phyloP scores from a whole-genome alignment of 2,113 vertebrate species.

The Spermophilus dauricus region DNA sequence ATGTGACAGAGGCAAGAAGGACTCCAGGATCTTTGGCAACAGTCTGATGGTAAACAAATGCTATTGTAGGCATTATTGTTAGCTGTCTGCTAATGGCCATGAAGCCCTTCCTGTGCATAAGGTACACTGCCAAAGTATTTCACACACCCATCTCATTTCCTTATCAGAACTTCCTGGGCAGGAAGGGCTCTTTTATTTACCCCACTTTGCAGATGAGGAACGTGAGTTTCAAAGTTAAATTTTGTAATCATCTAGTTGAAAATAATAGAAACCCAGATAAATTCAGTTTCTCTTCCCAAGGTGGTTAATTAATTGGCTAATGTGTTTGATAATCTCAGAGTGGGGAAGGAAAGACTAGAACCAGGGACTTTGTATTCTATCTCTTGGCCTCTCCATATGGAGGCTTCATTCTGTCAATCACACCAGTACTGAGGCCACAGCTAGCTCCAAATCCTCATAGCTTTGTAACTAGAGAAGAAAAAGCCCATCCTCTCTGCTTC shows the following conservation, averaged over 20 bases:
- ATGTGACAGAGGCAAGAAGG: background rate
- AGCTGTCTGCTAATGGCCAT: background rate
- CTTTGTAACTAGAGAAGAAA: background rate
- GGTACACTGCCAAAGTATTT: background rate
- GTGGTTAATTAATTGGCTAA: background rate
- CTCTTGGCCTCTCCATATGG: background rate
- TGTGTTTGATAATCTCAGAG: background rate
- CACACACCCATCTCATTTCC: background rate
- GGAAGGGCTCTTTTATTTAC: background rate
- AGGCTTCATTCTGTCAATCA: background rate
- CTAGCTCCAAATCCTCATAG: background rate
- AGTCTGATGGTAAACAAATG: background rate
- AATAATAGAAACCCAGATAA: background rate
- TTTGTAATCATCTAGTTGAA: background rate
- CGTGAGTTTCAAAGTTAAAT: background rate
- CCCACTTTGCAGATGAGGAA: background rate
- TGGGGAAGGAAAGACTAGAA: background rate
- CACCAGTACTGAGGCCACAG: background rate
- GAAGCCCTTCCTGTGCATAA: background rate
- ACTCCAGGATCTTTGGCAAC: background rate
- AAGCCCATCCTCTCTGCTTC: background rate
- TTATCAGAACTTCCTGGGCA: background rate
- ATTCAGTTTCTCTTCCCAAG: background rate
- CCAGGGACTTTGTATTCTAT: background rate
- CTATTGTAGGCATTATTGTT: background rate